Base-by-base conservation (phyloP, 2,888 invertebrate genomes). In the Xestia sexstrigata region DNA sequence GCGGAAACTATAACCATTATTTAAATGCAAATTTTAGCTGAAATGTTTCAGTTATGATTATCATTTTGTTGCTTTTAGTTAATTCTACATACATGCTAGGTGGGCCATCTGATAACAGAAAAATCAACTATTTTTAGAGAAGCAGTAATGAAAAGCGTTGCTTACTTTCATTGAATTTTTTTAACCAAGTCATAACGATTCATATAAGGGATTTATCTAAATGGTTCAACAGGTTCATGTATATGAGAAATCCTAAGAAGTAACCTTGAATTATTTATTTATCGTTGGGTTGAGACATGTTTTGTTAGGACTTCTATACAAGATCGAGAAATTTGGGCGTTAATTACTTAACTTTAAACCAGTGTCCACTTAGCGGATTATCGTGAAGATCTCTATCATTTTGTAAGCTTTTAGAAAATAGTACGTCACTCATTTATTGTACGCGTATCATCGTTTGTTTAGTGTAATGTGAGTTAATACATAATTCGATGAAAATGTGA, bases 341-440 rank as follows among this genome's bases (percentile, higher is more conserved):
- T 74, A 69, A 83, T 77, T 83, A 81, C 76, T 84, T 81, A 83
- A 78, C 73, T 71, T 74, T 68, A 73, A 83, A 81, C 84, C 90
- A 89, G 88, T 92, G 92, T 93, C 91, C 93, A 93, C 89, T 93
- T 95, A 93, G 94, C 92, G 88, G 93, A 93, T 92, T 94, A 89
- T 93, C 91, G 90, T 91, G 90, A 93, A 94, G 95, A 95, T 95
- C 95, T 95, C 95, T 90, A 82, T 88, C 89, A 84, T 86, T 88
- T 85, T 85, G 74, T 90, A 91, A 91, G 92, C 89, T 86, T 90
- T 90, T 90, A 91, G 88, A 87, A 85, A 89, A 88, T 92, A 91
- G 89, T 89, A 90, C 84, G 88, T 90, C 83, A 89, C 91, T 90
- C 89, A 89, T 92, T 92, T 92, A 91, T 91, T 91, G 72, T 82